These are phyloP conservation scores for Indicator indicator DNA, from an alignment of 2,113 vertebrate genomes.

Conservation along the genomic window DNA sequence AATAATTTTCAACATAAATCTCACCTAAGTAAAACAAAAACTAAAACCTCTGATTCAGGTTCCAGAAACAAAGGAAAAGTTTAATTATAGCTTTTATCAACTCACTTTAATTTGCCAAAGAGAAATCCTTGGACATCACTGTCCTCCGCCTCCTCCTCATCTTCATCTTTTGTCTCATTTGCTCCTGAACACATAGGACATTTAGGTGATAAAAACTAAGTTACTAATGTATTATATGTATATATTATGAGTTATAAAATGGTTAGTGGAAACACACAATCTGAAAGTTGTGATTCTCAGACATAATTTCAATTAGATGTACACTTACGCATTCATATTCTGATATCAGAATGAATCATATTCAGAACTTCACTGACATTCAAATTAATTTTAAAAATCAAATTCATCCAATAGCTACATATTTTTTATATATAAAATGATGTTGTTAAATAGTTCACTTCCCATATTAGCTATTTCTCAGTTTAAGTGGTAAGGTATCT, in stretches of 20 bases:
- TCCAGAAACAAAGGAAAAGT: not conserved
- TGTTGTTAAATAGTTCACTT: not conserved
- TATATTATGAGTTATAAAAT: not conserved
- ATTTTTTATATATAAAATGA: not conserved
- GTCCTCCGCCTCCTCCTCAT: constrained; percentile 54
- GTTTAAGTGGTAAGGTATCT: not conserved
- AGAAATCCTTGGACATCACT: constrained; percentile 93
- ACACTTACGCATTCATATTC: not conserved
- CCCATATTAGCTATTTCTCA: not conserved
- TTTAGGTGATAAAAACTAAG: not conserved
- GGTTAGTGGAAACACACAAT: not conserved
- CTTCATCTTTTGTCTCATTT: constrained; percentile 75
- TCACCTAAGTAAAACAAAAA: not conserved
- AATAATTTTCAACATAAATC: not conserved
- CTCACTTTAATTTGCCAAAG: constrained; percentile 92
- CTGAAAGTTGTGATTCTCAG: not conserved
- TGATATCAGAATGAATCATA: not conserved
- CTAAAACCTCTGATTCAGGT: not conserved
- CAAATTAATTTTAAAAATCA: not conserved
- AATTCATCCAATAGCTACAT: not conserved
- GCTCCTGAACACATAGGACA: constrained; percentile 70
- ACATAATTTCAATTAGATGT: not conserved
- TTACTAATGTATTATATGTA: not conserved
- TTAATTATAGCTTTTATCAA: not conserved
- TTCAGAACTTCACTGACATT: not conserved